phyloP scores from a whole-genome alignment of 2,113 vertebrate species.

The Campylomormyrus numenius region DNA sequence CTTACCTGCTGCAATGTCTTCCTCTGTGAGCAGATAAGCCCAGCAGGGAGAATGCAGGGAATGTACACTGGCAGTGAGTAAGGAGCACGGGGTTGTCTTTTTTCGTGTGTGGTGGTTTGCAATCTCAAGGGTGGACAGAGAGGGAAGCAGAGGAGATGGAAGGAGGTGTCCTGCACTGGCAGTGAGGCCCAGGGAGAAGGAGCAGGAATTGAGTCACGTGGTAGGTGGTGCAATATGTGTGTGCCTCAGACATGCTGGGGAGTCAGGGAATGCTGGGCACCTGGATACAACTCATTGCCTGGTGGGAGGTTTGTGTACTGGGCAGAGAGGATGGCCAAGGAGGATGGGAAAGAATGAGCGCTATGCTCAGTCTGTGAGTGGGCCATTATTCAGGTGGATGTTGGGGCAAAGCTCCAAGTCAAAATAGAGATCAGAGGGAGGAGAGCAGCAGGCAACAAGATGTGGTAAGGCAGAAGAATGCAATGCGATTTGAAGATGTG shows the following conservation, averaged over 20 bases:
- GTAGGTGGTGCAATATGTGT: background rate
- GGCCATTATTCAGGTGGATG: background rate
- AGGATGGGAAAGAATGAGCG: slow-evolving; percentile 31
- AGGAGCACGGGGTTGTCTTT: slow-evolving; percentile 33
- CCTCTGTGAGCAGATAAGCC: slow-evolving; percentile 14
- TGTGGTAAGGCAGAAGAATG: background rate
- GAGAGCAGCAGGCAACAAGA: background rate
- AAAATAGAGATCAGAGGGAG: background rate
- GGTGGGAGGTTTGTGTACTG: background rate
- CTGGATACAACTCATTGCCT: background rate
- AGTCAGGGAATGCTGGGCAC: background rate
- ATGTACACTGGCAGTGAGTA: slow-evolving; percentile 44
- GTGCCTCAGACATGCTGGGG: background rate
- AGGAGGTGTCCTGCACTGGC: background rate
- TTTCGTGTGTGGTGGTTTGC: background rate
- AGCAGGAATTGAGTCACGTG: background rate
- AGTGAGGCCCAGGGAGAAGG: background rate
- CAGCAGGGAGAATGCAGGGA: slow-evolving; percentile 47
- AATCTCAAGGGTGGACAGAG: background rate
- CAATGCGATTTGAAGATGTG: background rate
- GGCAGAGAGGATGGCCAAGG: background rate
- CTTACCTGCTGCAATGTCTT: background rate
- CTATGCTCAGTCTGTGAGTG: slow-evolving; percentile 10
- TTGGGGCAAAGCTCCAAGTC: background rate
- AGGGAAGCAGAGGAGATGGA: background rate